phyloP scores from a whole-genome alignment of 2,888 invertebrate species.

The Urechis unicinctus region DNA sequence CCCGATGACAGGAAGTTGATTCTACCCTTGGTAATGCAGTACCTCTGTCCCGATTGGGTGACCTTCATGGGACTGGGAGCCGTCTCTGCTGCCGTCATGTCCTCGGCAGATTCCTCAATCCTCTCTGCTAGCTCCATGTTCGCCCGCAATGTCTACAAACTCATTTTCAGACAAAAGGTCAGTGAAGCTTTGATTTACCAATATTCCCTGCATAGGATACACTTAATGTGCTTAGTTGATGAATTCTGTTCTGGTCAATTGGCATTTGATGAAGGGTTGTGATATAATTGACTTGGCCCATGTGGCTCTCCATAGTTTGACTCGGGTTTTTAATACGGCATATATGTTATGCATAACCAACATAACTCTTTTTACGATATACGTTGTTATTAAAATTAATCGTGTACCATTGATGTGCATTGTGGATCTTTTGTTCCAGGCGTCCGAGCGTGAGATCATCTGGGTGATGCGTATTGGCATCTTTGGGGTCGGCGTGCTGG shows the following conservation, averaged over 20 bases:
- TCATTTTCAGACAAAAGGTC: conserved; percentile 87
- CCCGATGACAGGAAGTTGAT: conserved; percentile 72
- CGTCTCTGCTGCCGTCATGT: conserved; percentile 98
- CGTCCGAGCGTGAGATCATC: conserved; percentile 91
- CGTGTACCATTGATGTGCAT: too few relatives aligned
- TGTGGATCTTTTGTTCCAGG: too few relatives aligned
- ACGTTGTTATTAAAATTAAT: too few relatives aligned
- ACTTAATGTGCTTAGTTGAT: too few relatives aligned
- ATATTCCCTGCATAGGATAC: too few relatives aligned
- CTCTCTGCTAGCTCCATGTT: conserved; percentile 98
- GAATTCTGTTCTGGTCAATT: too few relatives aligned
- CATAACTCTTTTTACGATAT: too few relatives aligned
- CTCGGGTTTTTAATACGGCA: too few relatives aligned
- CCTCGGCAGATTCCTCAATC: conserved; percentile 96
- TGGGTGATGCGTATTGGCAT: conserved; percentile 84
- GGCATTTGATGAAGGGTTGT: too few relatives aligned
- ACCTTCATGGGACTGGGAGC: conserved; percentile 97
- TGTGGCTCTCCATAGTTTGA: too few relatives aligned
- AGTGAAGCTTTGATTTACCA: conserved; percentile 35
- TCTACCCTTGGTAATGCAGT: conserved; percentile 92
- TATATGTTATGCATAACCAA: too few relatives aligned
- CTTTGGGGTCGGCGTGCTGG: conserved; percentile 82
- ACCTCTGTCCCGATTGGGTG: conserved; percentile 89
- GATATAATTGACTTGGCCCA: too few relatives aligned
- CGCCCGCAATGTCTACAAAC: conserved; percentile 94